phyloP scores from a whole-genome alignment of 2,888 invertebrate species.

The Andricus curvator region DNA sequence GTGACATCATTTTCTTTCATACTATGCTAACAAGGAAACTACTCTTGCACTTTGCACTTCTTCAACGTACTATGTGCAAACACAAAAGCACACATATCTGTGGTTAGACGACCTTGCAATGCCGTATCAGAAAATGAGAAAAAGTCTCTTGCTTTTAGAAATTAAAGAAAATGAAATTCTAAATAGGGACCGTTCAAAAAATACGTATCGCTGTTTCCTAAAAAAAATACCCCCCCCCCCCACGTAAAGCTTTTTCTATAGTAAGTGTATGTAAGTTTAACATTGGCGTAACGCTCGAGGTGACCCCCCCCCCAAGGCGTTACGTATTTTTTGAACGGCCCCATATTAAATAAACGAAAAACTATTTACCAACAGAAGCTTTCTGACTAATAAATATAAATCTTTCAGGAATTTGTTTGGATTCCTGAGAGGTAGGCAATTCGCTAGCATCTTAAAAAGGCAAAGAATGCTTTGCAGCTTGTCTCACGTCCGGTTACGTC shows the following conservation, averaged over 20 bases:
- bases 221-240: too few relatives aligned
- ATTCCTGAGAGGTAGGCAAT: conserved; percentile 3
- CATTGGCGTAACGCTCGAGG: too few relatives aligned
- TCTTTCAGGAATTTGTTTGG: conserved; percentile 10
- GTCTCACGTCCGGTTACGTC: conserved; percentile 28
- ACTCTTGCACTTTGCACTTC: conserved; percentile 26
- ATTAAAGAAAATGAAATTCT: not conserved
- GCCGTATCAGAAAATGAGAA: conserved; percentile 8
- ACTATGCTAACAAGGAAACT: conserved; percentile 15
- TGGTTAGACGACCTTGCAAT: conserved; percentile 13
- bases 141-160: conserved; percentile 15
- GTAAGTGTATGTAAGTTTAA: too few relatives aligned
- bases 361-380: not conserved
- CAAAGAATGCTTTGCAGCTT: conserved; percentile 20
- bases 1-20: conserved; percentile 28
- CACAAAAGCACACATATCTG: not conserved
- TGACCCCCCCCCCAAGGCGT: too few relatives aligned
- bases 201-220: too few relatives aligned
- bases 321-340: too few relatives aligned
- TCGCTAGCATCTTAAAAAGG: conserved; percentile 33
- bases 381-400: not conserved
- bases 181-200: not conserved
- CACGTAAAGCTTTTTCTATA: too few relatives aligned
- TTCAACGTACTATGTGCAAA: not conserved
- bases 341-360: not conserved